phyloP scores from a whole-genome alignment of 1,140 invertebrate genomes.

The Ladona fulva region DNA sequence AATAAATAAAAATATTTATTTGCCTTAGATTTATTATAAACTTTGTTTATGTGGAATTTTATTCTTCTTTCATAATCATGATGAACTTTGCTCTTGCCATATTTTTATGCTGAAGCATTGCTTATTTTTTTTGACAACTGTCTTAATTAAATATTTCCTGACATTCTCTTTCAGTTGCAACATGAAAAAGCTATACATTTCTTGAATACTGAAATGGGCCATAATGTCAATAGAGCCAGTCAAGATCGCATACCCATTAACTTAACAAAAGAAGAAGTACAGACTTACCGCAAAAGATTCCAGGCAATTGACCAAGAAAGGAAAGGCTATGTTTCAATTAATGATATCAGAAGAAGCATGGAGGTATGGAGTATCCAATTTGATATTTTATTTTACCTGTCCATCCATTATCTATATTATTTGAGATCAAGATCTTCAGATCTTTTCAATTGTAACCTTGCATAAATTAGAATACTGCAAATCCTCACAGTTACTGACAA shows the following conservation, averaged over 20 bases:
- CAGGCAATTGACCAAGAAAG: constrained; percentile 88
- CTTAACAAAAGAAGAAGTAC: constrained; percentile 89
- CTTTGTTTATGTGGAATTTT: too few relatives aligned
- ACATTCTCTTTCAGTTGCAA: constrained; percentile 51
- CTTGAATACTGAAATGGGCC: constrained; percentile 92
- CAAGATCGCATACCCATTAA: constrained; percentile 86
- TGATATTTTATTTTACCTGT: too few relatives aligned
- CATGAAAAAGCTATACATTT: constrained; percentile 71
- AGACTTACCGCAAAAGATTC: constrained; percentile 90
- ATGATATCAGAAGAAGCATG: constrained; percentile 87
- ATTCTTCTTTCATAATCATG: not conserved
- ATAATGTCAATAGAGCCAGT: constrained; percentile 80
- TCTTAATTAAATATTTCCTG: constrained; percentile 16
- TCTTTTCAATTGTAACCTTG: too few relatives aligned
- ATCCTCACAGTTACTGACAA: too few relatives aligned
- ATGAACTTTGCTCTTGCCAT: constrained; percentile 13
- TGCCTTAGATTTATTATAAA: too few relatives aligned
- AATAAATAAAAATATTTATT: too few relatives aligned
- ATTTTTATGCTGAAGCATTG: too few relatives aligned
- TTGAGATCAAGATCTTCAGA: too few relatives aligned
- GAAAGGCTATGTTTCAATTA: constrained; percentile 96
- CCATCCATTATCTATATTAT: too few relatives aligned
- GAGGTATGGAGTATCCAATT: constrained; percentile 56
- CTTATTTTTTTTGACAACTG: constrained; percentile 2
- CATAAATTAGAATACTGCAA: too few relatives aligned